phyloP scores from a whole-genome alignment of 2,113 vertebrate genomes.

The Larimichthys crocea region DNA sequence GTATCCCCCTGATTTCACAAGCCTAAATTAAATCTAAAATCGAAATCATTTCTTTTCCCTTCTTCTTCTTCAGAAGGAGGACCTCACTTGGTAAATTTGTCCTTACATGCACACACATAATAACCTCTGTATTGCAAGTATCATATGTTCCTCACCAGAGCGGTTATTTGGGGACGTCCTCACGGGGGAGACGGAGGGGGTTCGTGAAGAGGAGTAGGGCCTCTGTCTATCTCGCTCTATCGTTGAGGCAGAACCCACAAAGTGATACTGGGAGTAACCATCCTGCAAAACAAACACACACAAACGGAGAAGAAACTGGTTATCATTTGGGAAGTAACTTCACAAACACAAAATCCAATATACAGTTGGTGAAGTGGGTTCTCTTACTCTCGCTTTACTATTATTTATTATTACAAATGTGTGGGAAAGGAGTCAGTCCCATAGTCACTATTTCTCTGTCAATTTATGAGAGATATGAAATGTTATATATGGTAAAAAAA shows the following conservation, averaged over 20 bases:
- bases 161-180: constrained; percentile 98
- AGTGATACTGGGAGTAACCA: constrained; percentile 99
- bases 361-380: neutral
- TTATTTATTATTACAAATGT: neutral
- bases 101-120: neutral
- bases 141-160: constrained; percentile 87
- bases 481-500: neutral
- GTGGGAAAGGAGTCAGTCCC: neutral
- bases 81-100: neutral
- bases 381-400: neutral
- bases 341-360: constrained; percentile 7
- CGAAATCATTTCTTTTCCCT: neutral
- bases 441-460: too few species aligned
- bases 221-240: constrained; percentile 98
- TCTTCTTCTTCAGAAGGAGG: neutral
- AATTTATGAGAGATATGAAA: neutral
- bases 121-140: neutral
- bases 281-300: constrained; percentile 85
- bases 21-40: neutral
- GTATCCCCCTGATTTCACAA: neutral
- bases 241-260: constrained; percentile 97
- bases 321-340: neutral
- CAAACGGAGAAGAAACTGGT: neutral
- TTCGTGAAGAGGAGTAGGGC: constrained; percentile 97
- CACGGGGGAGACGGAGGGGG: constrained; percentile 97